Evolutionary conservation across 2,113 vertebrate genomes (phyloP).

Genomic region (Colinus virginianus): DNA sequence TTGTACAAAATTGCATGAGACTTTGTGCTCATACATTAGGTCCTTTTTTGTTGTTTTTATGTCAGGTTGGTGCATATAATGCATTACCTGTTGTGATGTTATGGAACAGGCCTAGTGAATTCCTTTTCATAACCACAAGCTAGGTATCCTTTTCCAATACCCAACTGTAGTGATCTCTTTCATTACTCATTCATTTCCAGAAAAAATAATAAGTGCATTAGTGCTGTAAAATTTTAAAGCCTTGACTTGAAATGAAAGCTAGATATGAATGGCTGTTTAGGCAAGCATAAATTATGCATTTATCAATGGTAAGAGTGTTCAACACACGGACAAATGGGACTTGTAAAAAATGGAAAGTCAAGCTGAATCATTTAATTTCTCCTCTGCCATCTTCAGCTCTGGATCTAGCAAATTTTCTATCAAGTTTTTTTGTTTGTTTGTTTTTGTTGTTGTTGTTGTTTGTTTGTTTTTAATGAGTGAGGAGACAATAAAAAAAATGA

Average conservation of each 20-base stretch:
- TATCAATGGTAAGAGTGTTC: not conserved
- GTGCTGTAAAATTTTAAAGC: not conserved
- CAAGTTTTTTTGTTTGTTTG: too few species aligned
- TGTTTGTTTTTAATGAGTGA: not conserved
- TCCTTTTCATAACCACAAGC: not conserved
- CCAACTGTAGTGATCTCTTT: not conserved
- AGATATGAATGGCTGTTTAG: not conserved
- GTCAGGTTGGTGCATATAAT: not conserved
- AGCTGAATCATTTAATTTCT: not conserved
- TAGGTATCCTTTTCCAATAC: not conserved
- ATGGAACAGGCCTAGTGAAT: not conserved
- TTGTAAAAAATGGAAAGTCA: not conserved
- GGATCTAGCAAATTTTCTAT: fast-evolving
- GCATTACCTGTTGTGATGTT: not conserved
- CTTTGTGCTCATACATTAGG: not conserved
- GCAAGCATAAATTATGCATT: not conserved
- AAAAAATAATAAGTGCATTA: not conserved
- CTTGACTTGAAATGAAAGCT: not conserved
- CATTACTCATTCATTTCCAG: not conserved
- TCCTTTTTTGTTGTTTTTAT: not conserved
- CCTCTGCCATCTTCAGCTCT: not conserved
- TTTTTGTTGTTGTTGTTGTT: too few species aligned
- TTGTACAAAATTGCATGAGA: not conserved
- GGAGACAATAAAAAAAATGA: not conserved
- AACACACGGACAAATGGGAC: not conserved